Conservation (phyloP, 2,888 invertebrate species). For the Ptilodon capucinus region DNA sequence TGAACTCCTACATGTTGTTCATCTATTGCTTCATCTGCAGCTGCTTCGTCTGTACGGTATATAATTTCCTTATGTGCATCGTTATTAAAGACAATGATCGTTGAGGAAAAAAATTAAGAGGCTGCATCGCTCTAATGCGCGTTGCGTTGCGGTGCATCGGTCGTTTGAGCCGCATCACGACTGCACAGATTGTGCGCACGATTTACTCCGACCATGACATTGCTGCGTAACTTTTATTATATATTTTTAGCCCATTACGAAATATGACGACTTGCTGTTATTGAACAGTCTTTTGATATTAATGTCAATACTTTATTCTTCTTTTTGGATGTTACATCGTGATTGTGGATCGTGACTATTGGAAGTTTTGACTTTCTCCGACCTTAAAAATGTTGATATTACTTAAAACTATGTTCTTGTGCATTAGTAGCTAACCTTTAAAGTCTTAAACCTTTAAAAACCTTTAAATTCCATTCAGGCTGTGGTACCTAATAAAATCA, state of each 20-base stretch:
- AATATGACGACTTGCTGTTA: not conserved
- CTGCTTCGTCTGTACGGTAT: slow-evolving; percentile 22
- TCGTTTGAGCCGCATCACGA: slow-evolving; percentile 71
- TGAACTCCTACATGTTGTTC: slow-evolving; percentile 24
- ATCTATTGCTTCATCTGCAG: slow-evolving; percentile 42
- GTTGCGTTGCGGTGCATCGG: slow-evolving; percentile 57
- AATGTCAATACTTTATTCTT: not conserved
- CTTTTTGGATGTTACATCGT: not conserved
- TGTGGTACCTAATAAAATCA: no score
- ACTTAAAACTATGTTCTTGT: not conserved
- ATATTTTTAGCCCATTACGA: slow-evolving; percentile 14
- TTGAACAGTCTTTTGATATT: not conserved
- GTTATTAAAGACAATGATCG: slow-evolving; percentile 65
- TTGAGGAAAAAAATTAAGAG: slow-evolving; percentile 52
- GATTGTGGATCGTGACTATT: not conserved
- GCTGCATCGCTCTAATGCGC: slow-evolving; percentile 64
- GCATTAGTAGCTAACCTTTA: no score
- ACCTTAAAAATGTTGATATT: not conserved
- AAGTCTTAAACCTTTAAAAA: no score
- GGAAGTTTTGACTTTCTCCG: not conserved
- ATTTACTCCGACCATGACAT: slow-evolving; percentile 71
- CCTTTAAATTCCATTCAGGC: no score
- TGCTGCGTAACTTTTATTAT: slow-evolving; percentile 54
- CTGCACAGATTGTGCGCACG: slow-evolving; percentile 51
- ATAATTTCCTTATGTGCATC: slow-evolving; percentile 56